Percentiles rank a stretch among this genome's conserved stretches.
phyloP scores from a whole-genome alignment of 2,797 vertebrate species.

The Spinibarbus caldwelli region DNA sequence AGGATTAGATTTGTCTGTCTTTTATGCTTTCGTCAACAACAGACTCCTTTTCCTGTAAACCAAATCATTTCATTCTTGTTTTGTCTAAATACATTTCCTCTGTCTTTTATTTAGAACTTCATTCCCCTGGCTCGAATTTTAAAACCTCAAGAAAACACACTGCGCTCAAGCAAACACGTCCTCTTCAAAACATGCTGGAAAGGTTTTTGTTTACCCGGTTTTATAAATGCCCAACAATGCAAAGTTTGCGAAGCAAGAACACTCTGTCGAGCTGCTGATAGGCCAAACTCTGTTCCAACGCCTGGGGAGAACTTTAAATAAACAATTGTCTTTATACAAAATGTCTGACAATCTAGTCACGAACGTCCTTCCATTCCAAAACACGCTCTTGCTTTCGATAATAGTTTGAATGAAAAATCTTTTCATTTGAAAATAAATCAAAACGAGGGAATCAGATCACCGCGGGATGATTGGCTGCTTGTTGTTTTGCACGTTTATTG shows the following conservation, averaged over 20 bases:
- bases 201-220: conserved; percentile 58
- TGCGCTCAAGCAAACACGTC: conserved; percentile 60
- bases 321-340: conserved; percentile 65
- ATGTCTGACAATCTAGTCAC: conserved; percentile 53
- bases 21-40: conserved; percentile 33
- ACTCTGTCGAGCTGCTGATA: conserved; percentile 50
- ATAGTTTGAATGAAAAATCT: conserved; percentile 63
- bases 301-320: conserved; percentile 64
- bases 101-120: conserved; percentile 61
- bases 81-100: conserved; percentile 64
- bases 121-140: conserved; percentile 65
- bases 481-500: conserved; percentile 72
- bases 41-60: conserved; percentile 57
- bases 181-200: conserved; percentile 64
- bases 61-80: conserved; percentile 60
- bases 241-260: conserved; percentile 58
- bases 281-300: conserved; percentile 62
- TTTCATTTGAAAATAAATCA: conserved; percentile 64
- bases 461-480: conserved; percentile 47
- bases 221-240: conserved; percentile 62
- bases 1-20: conserved; percentile 31
- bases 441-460: conserved; percentile 65
- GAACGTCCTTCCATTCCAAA: conserved; percentile 54
- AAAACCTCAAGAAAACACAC: conserved; percentile 63
- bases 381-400: conserved; percentile 35